These are phyloP conservation scores for Pegea sp. DNA, from an alignment of 23 tunicate species.

Conservation along the genomic window DNA sequence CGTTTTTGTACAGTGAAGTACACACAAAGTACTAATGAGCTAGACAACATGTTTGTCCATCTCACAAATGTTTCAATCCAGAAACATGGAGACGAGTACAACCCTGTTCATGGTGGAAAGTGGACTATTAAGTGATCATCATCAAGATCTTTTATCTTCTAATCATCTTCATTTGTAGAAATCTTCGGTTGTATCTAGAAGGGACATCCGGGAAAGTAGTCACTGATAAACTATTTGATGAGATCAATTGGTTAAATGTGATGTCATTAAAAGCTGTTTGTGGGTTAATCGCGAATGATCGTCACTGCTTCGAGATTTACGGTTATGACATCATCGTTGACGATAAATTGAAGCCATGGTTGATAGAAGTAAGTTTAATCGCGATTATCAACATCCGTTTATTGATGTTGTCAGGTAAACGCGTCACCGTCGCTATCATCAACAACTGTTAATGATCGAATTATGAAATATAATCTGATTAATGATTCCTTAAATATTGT, in stretches of 20 bases:
- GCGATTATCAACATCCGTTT: no score
- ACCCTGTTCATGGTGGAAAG: conserved; percentile 96
- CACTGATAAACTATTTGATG: conserved; percentile 94
- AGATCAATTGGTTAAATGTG: conserved; percentile 87
- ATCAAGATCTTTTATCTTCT: no score
- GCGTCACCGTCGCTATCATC: conserved; percentile 97
- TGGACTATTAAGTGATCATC: conserved; percentile 97
- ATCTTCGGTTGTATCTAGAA: conserved; percentile 80
- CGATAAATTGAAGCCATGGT: conserved; percentile 96
- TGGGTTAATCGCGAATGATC: conserved; percentile 85
- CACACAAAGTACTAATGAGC: conserved; percentile 84
- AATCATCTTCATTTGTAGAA: no score
- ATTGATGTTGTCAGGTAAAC: no score
- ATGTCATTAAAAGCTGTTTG: conserved; percentile 94
- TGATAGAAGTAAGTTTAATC: conserved; percentile 73
- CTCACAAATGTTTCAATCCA: conserved; percentile 96
- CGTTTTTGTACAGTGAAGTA: conserved; percentile 99
- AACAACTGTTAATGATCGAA: conserved; percentile 95
- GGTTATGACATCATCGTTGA: conserved; percentile 97
- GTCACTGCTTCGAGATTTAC: conserved; percentile 96
- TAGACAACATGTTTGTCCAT: conserved; percentile 98
- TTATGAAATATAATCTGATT: conserved; percentile 92
- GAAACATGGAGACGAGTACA: conserved; percentile 98
- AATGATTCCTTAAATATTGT: conserved; percentile 82
- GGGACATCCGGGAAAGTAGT: conserved; percentile 80